Conservation (phyloP, 1,140 invertebrate species). For the Oscheius sp. region DNA sequence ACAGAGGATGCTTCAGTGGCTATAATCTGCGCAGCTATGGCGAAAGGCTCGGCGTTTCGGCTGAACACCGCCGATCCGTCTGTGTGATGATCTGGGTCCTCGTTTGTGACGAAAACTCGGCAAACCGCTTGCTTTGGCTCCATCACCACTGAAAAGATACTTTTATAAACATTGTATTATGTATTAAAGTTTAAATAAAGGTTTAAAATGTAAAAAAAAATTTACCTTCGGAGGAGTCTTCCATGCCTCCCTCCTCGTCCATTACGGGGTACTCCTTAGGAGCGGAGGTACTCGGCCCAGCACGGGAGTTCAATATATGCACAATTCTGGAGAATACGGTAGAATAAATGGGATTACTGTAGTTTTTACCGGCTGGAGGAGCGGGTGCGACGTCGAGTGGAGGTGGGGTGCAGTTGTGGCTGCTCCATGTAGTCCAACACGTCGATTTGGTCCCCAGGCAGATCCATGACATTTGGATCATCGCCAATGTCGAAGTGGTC, state of each 20-base stretch:
- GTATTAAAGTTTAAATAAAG: no score
- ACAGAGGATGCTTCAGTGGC: not conserved
- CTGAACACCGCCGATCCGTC: not conserved
- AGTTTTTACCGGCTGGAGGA: not conserved
- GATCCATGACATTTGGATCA: not conserved
- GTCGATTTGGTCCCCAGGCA: not conserved
- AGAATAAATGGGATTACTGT: no score
- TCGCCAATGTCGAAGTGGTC: conserved; percentile 26
- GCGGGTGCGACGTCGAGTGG: not conserved
- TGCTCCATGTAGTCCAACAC: not conserved
- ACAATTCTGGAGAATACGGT: not conserved
- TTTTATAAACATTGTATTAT: no score
- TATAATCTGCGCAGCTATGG: not conserved
- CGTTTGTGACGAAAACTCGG: not conserved
- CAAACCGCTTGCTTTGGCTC: not conserved
- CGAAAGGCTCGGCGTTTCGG: not conserved
- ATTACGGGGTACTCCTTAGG: not conserved
- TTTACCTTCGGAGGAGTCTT: not conserved
- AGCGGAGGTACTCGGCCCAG: conserved; percentile 5
- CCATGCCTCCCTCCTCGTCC: not conserved
- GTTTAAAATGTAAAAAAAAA: not conserved
- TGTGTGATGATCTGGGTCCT: not conserved
- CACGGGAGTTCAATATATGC: no score
- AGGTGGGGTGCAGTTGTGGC: not conserved
- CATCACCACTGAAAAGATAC: conserved; percentile 6